Conservation (phyloP, 2,888 invertebrate species). For the Teleiodes luculella region DNA sequence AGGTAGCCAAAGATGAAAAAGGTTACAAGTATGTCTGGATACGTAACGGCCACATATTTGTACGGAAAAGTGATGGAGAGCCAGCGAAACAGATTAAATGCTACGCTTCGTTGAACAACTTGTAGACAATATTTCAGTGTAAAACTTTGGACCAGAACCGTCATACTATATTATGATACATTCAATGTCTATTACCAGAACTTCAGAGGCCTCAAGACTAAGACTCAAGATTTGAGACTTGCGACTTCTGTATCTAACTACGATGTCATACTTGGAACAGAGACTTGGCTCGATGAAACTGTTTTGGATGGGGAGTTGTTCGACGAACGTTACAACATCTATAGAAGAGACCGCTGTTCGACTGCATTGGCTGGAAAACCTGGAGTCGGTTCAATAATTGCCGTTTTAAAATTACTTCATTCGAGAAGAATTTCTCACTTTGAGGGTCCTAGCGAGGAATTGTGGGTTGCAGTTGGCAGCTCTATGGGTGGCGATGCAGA, state of each 20-base stretch:
- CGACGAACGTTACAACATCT: constrained; percentile 13
- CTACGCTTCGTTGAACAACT: too few relatives aligned
- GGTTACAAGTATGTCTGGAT: constrained; percentile 21
- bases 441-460: constrained; percentile 5
- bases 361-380: neutral
- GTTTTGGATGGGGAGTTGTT: constrained; percentile 13
- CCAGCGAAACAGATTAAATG: too few relatives aligned
- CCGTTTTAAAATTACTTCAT: constrained; percentile 7
- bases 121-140: neutral
- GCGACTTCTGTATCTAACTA: constrained; percentile 11
- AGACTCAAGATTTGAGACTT: constrained; percentile 10
- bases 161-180: too few relatives aligned
- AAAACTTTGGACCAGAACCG: constrained; percentile 15
- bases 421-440: neutral
- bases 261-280: constrained; percentile 15
- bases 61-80: too few relatives aligned
- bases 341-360: constrained; percentile 9
- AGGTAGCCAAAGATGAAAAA: constrained; percentile 24
- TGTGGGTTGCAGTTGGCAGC: too few relatives aligned
- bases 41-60: too few relatives aligned
- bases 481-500: too few relatives aligned
- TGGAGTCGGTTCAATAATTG: constrained; percentile 16
- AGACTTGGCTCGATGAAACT: constrained; percentile 18
- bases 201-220: constrained; percentile 8
- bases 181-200: neutral